These are phyloP conservation scores for Carterocephalus palaemon DNA, from an alignment of 2,888 invertebrate species.

Conservation along the genomic window DNA sequence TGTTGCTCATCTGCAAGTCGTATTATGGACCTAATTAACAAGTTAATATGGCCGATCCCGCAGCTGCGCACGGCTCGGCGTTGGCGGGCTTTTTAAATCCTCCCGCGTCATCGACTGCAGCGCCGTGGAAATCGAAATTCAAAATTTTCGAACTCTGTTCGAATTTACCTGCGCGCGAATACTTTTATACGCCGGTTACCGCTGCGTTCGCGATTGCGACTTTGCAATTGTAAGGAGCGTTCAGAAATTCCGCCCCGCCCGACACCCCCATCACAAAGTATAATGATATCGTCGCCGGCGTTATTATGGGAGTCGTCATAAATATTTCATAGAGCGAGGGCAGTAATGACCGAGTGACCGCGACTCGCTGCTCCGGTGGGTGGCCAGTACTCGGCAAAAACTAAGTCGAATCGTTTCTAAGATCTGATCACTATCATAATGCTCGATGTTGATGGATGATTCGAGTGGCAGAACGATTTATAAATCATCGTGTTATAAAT, in stretches of 20 bases:
- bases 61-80: constrained; percentile 65
- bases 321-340: constrained; percentile 77
- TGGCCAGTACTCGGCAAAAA: constrained; percentile 27
- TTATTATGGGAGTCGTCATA: constrained; percentile 78
- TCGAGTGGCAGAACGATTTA: background rate
- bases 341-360: constrained; percentile 77
- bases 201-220: constrained; percentile 59
- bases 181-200: constrained; percentile 48
- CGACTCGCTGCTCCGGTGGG: constrained; percentile 41
- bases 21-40: constrained; percentile 94
- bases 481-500: too few species aligned
- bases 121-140: constrained; percentile 37
- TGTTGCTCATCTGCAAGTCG: constrained; percentile 91
- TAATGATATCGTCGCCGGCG: constrained; percentile 78
- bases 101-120: constrained; percentile 25
- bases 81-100: constrained; percentile 30
- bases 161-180: constrained; percentile 56
- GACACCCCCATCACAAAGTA: constrained; percentile 80
- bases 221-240: constrained; percentile 77
- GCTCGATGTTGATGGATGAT: background rate
- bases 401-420: constrained; percentile 1
- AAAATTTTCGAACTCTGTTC: constrained; percentile 39
- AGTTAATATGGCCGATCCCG: constrained; percentile 90
- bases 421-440: constrained; percentile 3
- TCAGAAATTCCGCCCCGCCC: constrained; percentile 78